Base-by-base conservation (phyloP, 2,113 vertebrate species). In the Leptodactylus fuscus region DNA sequence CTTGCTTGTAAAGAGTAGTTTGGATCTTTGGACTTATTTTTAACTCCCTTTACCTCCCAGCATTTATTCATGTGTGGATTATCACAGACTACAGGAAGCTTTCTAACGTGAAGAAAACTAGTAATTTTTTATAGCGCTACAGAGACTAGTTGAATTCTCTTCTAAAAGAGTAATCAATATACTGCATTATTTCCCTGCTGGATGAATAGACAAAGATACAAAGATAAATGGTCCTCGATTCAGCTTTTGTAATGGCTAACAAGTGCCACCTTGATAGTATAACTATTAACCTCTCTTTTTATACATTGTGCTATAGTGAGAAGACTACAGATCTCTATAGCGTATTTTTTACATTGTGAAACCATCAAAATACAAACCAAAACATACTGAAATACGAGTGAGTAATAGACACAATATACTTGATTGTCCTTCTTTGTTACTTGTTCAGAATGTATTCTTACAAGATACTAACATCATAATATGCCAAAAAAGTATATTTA, bases 91-190 rank as follows among this genome's bases (percentile, higher is more conserved):
- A 7, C 62, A 67, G 18, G 13, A 18, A 65, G 48, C 8, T 76
- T 77, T 65, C 38, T 65, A 46, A 34, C 53, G 22, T 78, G 32
- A 38, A 65, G 5, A 69, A 16, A 20, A 76, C 38, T 24, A 51
- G 32, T 13, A 24, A 16, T 70, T 36, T n/a, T 55, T 62, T 51
- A 80, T 75, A 41, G 24, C 46, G 48, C 75, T 20, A 29, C 20
- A 20, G 1, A 79, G 74, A 78, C 46, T 34, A 53, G 69, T 78
- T 85, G 60, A 79, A 70, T 85, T 85, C 82, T 69, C 32, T 41
- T 38, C 65, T 79, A 46, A 85, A 83, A 34, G 55, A 51, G 82
- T 65, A 85, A 85, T 80, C 75, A 80, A 85, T 85, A 85, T 9
- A 69, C 13, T 41, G 58, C 74, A 85, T 85, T 77, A 79, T 51